A percentile compares a stretch with the other conserved stretches of the same genome.
Evolutionary conservation across 2,113 vertebrate species (phyloP).

Genomic region (Pandion haliaetus): DNA sequence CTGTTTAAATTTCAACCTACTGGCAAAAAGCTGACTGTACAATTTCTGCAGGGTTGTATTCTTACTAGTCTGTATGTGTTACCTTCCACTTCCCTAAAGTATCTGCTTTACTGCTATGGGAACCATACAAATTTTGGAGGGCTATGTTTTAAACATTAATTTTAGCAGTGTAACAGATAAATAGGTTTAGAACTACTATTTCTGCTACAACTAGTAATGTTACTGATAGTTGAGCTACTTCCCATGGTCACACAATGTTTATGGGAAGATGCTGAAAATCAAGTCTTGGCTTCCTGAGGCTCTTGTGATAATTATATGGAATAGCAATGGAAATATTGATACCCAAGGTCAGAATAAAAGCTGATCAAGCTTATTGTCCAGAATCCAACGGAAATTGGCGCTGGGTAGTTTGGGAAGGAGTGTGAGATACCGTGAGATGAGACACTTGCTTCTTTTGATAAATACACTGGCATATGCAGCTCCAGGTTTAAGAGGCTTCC

Average conservation of each 20-base stretch:
- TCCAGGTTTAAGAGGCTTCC: neutral
- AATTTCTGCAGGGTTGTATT: neutral
- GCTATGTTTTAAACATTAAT: neutral
- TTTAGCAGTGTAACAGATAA: neutral
- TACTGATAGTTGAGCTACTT: neutral
- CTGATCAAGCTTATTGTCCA: neutral
- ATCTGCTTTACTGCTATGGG: neutral
- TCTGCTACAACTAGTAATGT: neutral
- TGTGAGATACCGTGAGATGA: neutral
- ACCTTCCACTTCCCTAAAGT: neutral
- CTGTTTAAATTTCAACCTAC: neutral
- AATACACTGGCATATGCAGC: neutral
- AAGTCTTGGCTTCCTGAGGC: neutral
- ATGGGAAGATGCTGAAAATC: neutral
- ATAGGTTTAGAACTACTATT: neutral
- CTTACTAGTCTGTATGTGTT: neutral
- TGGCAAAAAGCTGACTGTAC: neutral
- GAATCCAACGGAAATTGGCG: neutral
- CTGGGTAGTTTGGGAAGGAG: neutral
- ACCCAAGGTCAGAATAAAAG: neutral
- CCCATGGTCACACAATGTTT: fast-evolving
- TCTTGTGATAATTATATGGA: neutral
- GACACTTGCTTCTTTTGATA: neutral
- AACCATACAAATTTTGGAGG: neutral
- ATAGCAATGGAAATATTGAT: neutral